These are phyloP conservation scores for Anagrus nilaparvatae DNA, from an alignment of 1,140 invertebrate species.

Conservation along the genomic window DNA sequence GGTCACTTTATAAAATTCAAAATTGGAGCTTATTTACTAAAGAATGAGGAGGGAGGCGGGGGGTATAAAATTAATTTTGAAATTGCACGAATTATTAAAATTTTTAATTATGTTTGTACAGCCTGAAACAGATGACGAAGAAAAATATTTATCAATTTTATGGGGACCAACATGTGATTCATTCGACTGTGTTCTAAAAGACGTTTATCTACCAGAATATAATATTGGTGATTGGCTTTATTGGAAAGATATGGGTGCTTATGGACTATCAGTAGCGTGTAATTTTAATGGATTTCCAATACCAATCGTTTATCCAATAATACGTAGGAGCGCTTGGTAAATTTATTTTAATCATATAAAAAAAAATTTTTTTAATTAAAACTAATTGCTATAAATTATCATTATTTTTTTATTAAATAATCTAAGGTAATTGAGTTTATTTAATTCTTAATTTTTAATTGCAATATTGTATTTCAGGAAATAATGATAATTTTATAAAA, in stretches of 20 bases:
- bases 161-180: constrained; percentile 63
- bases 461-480: no score
- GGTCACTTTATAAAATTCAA: no score
- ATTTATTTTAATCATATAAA: background rate
- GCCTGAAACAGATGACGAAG: constrained; percentile 12
- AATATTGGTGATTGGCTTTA: constrained; percentile 48
- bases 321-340: constrained; percentile 24
- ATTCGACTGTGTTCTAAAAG: constrained; percentile 46
- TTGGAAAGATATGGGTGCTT: constrained; percentile 52
- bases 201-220: constrained; percentile 41
- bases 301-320: constrained; percentile 37
- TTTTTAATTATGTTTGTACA: background rate
- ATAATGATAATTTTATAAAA: no score
- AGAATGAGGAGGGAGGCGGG: no score
- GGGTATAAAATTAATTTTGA: no score
- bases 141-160: constrained; percentile 35
- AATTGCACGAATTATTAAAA: no score
- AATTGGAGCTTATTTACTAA: no score
- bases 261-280: constrained; percentile 44
- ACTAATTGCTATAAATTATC: no score
- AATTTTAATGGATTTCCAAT: constrained; percentile 49
- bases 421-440: no score
- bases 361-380: no score
- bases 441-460: no score
- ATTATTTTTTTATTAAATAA: no score